Evolutionary conservation across 2,113 vertebrate species (phyloP).

Genomic region (Xiphophorus couchianus): DNA sequence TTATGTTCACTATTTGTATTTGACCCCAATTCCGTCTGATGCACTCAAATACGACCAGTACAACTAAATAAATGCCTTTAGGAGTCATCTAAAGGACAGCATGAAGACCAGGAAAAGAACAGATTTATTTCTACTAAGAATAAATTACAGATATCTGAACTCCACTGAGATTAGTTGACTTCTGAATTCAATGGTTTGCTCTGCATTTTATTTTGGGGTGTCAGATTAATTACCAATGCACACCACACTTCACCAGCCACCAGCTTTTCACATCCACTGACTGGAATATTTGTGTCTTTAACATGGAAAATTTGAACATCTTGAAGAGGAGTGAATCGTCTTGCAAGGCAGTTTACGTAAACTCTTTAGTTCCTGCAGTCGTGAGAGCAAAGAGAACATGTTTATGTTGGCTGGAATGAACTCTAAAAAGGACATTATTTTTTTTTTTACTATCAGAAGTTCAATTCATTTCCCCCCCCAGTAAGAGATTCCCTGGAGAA

Average conservation of each 20-base stretch:
- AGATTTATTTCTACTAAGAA: too few relatives aligned
- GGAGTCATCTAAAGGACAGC: too few relatives aligned
- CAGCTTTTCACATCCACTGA: not conserved
- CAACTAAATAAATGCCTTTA: too few relatives aligned
- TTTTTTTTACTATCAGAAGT: slow-evolving; percentile 28
- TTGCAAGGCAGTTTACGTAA: not conserved
- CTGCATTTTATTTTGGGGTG: not conserved
- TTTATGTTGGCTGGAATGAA: slow-evolving; percentile 26
- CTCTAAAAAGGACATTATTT: slow-evolving; percentile 10
- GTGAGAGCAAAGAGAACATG: slow-evolving; percentile 1
- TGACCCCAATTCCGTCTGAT: not conserved
- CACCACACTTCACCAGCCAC: not conserved
- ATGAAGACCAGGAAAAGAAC: too few relatives aligned
- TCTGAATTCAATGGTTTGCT: too few relatives aligned
- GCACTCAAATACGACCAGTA: too few relatives aligned
- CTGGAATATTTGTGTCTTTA: not conserved
- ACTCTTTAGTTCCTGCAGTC: not conserved
- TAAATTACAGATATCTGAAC: too few relatives aligned
- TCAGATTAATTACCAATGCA: not conserved
- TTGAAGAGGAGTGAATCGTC: too few relatives aligned
- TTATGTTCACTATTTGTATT: not conserved
- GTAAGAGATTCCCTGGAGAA: slow-evolving; percentile 57
- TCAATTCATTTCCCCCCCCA: slow-evolving; percentile 22
- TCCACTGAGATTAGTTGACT: too few relatives aligned
- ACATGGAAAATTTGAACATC: not conserved